Evolutionary conservation across 2,113 vertebrate species (phyloP).

Genomic region (Vicugna pacos): DNA sequence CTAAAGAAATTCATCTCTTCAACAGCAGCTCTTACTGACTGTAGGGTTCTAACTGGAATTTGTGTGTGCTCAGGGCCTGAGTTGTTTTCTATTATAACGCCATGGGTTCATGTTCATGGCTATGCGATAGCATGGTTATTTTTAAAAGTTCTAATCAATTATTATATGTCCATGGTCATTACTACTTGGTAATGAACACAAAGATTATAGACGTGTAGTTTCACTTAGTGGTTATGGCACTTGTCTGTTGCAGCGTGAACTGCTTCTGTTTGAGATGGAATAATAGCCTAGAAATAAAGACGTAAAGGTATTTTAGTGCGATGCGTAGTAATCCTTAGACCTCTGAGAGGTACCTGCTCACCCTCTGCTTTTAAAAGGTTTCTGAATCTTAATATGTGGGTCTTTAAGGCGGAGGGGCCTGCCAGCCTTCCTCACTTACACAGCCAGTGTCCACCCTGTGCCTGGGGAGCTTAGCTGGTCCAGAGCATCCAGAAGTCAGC

Average conservation of each 20-base stretch:
- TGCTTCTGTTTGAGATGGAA: neutral
- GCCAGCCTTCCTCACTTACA: neutral
- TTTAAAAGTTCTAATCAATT: conserved; percentile 1
- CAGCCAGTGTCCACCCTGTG: neutral
- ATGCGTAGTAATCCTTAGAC: fast-evolving
- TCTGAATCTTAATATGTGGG: neutral
- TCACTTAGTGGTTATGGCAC: neutral
- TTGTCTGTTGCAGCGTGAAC: neutral
- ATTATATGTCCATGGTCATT: neutral
- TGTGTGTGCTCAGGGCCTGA: neutral
- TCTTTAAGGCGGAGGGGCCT: neutral
- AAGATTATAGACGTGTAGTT: neutral
- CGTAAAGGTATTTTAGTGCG: neutral
- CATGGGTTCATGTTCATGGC: neutral
- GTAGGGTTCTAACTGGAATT: neutral
- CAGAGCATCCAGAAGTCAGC: fast-evolving
- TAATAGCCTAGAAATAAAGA: neutral
- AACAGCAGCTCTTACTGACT: neutral
- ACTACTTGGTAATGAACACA: neutral
- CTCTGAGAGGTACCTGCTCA: neutral
- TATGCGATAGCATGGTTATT: neutral
- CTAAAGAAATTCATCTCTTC: neutral
- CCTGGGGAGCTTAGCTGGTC: neutral
- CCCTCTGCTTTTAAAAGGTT: neutral
- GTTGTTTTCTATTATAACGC: neutral